Base-by-base conservation (phyloP, 2,888 invertebrate genomes). In the Ctena decussata region DNA sequence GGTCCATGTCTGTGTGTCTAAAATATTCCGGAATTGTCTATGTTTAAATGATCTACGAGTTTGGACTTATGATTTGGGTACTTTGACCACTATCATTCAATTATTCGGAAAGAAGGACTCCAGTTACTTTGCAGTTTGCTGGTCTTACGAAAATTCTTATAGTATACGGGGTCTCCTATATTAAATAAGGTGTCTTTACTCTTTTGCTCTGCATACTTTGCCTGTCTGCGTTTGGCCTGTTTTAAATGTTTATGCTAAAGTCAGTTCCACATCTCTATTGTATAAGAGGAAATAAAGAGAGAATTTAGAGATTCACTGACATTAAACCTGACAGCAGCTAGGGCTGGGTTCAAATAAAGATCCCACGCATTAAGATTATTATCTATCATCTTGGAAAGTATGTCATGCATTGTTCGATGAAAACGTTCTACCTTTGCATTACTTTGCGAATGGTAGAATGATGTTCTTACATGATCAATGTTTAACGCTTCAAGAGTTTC, bases 101-200 rank as follows among this genome's bases (percentile, higher is more conserved):
- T 80, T 18, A 87, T 84, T n/a, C 84, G 37, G 71, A 72, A 87
- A 70, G 79, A 86, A 12, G 84, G 88, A 12, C 49, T 46, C 89
- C 88, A 90, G 41, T 81, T 89, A 32, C 21, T 37, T 35, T 87
- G 77, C 32, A 82, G 37, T 80, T 89, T 86, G 35, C 69, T 75
- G 49, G 77, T 77, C 32, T 49, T 73, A 46, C 70, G 53, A 73
- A 79, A 76, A 30, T 85, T 80, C 37, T 44, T 77, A 37, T 82
- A 89, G 32, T 78, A 86, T 0, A 89, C 87, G 8, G 88, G 77
- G 49, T 89, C 89, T 35, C 74, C 78, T 27, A 90, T 44, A 60
- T 82, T 32, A 57, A 86, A 85, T 12, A 46, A 49, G 41, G 82
- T 49, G 0, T 73, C 46, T 75, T 88, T 82, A 21, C 79, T 74